Conservation (phyloP, 37 sponge, comb jelly and placozoan species). For the Amphimedon queenslandica region DNA sequence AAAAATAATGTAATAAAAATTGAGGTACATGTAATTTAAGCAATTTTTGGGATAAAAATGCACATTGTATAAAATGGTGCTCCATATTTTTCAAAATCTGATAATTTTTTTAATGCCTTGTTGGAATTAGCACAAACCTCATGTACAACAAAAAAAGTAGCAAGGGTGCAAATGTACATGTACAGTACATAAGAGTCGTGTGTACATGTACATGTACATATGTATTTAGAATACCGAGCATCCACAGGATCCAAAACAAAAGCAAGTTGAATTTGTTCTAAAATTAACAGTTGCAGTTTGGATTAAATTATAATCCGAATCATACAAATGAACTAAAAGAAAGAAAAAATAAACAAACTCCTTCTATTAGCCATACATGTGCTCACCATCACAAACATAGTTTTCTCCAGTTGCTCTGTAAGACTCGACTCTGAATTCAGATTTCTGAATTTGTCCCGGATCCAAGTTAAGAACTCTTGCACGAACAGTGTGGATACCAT, state of each 20-base stretch:
- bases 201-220: neutral
- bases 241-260: constrained; percentile 78
- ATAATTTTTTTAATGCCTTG: no score
- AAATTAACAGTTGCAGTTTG: constrained; percentile 55
- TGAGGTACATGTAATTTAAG: no score
- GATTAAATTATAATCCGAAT: constrained; percentile 50
- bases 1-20: no score
- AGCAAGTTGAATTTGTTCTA: constrained; percentile 56
- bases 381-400: constrained; percentile 59
- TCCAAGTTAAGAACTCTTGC: constrained; percentile 23
- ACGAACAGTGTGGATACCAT: constrained; percentile 16
- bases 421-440: constrained; percentile 36
- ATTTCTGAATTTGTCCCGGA: constrained; percentile 35
- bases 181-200: neutral
- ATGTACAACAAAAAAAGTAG: no score
- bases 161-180: neutral
- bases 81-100: no score
- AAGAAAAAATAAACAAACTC: neutral
- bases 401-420: constrained; percentile 10
- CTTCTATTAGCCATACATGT: neutral
- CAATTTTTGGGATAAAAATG: no score
- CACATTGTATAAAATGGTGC: no score
- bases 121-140: no score
- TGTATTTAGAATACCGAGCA: constrained; percentile 43
- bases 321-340: constrained; percentile 61